A percentile compares a stretch with the other conserved stretches of the same genome.
Evolutionary conservation across 1,140 invertebrate species (phyloP).

Genomic region (Ladona fulva): DNA sequence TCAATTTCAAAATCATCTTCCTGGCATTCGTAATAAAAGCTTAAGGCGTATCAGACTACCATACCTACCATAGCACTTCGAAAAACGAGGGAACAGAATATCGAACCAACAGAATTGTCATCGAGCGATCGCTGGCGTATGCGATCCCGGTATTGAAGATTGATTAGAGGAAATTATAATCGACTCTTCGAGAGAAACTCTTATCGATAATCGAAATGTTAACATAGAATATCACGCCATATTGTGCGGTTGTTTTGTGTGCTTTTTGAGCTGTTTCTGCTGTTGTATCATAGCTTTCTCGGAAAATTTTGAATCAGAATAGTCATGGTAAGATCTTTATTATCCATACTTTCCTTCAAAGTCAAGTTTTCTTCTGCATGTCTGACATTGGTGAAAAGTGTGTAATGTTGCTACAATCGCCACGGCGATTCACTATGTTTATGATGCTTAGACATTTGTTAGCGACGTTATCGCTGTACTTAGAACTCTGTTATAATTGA

Average conservation of each 20-base stretch:
- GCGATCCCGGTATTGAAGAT: not conserved
- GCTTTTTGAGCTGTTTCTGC: not conserved
- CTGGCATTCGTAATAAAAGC: no score
- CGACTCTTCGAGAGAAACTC: not conserved
- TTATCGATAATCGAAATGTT: not conserved
- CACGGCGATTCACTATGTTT: not conserved
- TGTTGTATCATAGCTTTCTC: not conserved
- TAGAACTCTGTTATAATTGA: no score
- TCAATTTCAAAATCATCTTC: not conserved
- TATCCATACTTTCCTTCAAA: not conserved
- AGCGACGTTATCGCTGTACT: no score
- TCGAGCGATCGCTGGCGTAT: no score
- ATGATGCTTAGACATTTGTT: not conserved
- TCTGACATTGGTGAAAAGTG: no score
- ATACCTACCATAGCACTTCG: not conserved
- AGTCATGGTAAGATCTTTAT: not conserved
- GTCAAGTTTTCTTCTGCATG: no score
- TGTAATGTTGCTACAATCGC: not conserved
- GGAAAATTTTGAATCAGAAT: not conserved
- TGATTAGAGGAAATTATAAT: not conserved
- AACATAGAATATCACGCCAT: not conserved
- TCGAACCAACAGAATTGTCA: no score
- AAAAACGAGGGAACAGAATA: not conserved
- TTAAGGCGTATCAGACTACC: not conserved
- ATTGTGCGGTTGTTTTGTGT: constrained; percentile 9